A percentile compares a stretch with the other conserved stretches of the same genome.
Conservation (phyloP, 2,888 invertebrate species). For the Parthenolecanium corni region DNA sequence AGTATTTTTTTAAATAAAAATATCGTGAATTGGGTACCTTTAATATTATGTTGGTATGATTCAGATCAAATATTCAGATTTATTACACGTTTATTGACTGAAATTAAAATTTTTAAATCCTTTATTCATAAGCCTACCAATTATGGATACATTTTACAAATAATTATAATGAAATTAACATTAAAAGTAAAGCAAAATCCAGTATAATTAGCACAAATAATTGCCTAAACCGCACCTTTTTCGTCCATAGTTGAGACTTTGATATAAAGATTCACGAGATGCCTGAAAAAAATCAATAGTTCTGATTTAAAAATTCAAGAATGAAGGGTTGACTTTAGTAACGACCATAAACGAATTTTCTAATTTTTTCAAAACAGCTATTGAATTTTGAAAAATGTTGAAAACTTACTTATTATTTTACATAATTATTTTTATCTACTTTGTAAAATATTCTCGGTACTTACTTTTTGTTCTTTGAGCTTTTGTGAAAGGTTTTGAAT, state of each 20-base stretch:
- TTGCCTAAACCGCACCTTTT: constrained; percentile 6
- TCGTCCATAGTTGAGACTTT: constrained; percentile 8
- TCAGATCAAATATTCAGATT: too few species aligned
- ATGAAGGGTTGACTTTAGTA: too few species aligned
- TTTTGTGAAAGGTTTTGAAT: constrained; percentile 49
- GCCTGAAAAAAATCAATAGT: constrained; percentile 6
- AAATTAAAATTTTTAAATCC: neutral
- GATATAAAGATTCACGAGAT: constrained; percentile 1
- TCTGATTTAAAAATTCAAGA: neutral
- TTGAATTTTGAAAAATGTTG: neutral
- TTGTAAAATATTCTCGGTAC: neutral
- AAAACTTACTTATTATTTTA: neutral
- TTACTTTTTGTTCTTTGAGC: constrained; percentile 26
- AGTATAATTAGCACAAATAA: neutral
- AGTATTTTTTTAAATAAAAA: too few species aligned
- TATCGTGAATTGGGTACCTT: too few species aligned
- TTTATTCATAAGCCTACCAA: neutral
- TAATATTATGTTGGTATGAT: too few species aligned
- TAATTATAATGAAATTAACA: neutral
- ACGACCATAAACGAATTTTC: too few species aligned
- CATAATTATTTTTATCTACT: neutral
- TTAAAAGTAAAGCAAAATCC: neutral
- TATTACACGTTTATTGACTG: neutral
- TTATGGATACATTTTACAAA: neutral
- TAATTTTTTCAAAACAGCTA: too few species aligned